Percentiles rank a stretch among this genome's conserved stretches.
Evolutionary conservation across 2,888 invertebrate genomes (phyloP).

Genomic region (Spodoptera exigua): DNA sequence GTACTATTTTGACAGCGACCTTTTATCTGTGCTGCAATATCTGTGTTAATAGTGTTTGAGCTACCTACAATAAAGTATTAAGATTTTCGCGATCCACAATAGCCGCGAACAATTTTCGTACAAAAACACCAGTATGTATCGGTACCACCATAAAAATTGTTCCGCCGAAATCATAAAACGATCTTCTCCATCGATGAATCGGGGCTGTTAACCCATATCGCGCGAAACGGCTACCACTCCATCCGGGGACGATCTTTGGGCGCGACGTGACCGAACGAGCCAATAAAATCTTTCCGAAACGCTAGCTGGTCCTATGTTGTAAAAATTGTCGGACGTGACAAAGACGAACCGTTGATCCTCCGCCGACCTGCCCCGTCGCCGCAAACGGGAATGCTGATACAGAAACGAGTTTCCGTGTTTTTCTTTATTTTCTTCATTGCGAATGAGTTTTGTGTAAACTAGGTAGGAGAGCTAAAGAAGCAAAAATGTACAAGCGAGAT

Average conservation of each 20-base stretch:
- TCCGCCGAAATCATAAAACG: constrained; percentile 79
- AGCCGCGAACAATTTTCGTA: constrained; percentile 45
- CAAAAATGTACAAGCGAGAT: constrained; percentile 11
- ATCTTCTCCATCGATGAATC: constrained; percentile 79
- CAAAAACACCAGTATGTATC: constrained; percentile 51
- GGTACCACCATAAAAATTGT: constrained; percentile 69
- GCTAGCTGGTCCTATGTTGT: constrained; percentile 69
- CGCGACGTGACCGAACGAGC: constrained; percentile 81
- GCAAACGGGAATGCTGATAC: constrained; percentile 51
- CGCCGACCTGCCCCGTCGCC: constrained; percentile 53
- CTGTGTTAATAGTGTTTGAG: constrained; percentile 31
- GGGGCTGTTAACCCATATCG: constrained; percentile 80
- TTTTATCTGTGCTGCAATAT: constrained; percentile 47
- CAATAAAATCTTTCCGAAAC: constrained; percentile 82
- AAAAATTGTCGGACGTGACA: constrained; percentile 80
- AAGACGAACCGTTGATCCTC: constrained; percentile 58
- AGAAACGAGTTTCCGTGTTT: constrained; percentile 38
- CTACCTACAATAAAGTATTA: constrained; percentile 12
- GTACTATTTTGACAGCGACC: constrained; percentile 49
- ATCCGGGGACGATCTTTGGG: constrained; percentile 78
- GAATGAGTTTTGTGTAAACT: constrained; percentile 34
- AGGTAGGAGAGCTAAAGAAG: constrained; percentile 32
- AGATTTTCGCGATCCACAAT: constrained; percentile 28
- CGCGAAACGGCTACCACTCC: constrained; percentile 74
- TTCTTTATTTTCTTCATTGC: constrained; percentile 29